phyloP scores from a whole-genome alignment of 2,888 invertebrate species.

The Brenthis ino region DNA sequence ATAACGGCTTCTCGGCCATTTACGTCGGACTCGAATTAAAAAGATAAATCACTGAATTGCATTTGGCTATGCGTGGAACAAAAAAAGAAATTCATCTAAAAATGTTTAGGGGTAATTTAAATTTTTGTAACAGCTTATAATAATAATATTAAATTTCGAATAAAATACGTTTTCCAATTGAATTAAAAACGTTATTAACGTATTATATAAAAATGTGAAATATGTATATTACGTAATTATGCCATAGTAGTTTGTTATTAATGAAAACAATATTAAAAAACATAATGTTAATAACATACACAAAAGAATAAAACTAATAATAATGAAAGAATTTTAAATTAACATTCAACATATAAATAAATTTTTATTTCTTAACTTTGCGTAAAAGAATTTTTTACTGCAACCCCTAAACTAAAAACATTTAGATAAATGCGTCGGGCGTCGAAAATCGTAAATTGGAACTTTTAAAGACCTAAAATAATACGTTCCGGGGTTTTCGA shows the following conservation, averaged over 20 bases:
- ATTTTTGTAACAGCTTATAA: neutral
- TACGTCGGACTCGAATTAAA: constrained; percentile 20
- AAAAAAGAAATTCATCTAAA: constrained; percentile 11
- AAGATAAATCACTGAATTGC: constrained; percentile 27
- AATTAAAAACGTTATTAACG: too few species aligned
- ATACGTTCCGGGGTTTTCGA: constrained; percentile 24
- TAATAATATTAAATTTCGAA: too few species aligned
- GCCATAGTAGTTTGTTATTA: too few species aligned
- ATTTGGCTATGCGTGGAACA: constrained; percentile 15
- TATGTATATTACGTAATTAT: too few species aligned
- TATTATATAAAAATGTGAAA: too few species aligned
- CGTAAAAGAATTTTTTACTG: neutral
- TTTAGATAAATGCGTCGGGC: constrained; percentile 23
- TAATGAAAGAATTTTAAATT: too few species aligned
- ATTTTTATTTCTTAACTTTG: neutral
- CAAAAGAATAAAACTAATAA: too few species aligned
- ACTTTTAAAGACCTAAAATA: constrained; percentile 25
- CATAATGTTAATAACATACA: too few species aligned
- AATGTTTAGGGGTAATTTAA: neutral
- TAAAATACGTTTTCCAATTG: too few species aligned
- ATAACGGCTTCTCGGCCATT: constrained; percentile 32
- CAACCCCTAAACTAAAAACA: constrained; percentile 17
- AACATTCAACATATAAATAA: too few species aligned
- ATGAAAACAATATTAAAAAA: too few species aligned
- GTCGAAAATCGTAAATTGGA: constrained; percentile 28